Evolutionary conservation across 2,888 invertebrate species (phyloP).

Genomic region (Metellina segmentata): DNA sequence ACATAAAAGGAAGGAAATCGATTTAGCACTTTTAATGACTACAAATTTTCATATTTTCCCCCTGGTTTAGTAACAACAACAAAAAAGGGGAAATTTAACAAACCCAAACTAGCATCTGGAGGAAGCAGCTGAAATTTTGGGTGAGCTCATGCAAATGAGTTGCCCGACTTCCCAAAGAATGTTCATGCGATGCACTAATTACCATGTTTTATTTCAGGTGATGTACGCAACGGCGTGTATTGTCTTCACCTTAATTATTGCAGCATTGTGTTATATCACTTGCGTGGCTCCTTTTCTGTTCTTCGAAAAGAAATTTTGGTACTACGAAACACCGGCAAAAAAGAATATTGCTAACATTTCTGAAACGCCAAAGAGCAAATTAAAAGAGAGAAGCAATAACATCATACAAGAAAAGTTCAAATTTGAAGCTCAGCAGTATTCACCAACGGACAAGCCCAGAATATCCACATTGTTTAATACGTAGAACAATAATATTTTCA

Average conservation of each 20-base stretch:
- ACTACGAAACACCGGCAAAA: background rate
- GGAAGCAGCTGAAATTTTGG: no score
- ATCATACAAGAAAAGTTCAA: slow-evolving; percentile 7
- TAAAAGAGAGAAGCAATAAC: slow-evolving; percentile 6
- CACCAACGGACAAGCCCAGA: background rate
- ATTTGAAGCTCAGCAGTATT: background rate
- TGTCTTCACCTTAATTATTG: slow-evolving; percentile 52
- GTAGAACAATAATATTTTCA: background rate
- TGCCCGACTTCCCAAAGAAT: no score
- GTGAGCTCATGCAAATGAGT: no score
- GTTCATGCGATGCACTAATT: background rate
- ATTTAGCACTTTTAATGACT: no score
- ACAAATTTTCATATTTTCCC: no score
- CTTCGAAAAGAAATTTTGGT: slow-evolving; percentile 61
- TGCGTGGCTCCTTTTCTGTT: slow-evolving; percentile 51
- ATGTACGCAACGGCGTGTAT: slow-evolving; percentile 71
- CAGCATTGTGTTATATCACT: slow-evolving; percentile 49
- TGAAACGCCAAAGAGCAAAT: background rate
- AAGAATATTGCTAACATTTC: background rate
- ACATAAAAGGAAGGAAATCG: no score
- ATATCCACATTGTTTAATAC: background rate
- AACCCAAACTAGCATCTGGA: background rate
- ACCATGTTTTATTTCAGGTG: slow-evolving; percentile 33
- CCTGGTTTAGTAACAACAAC: background rate
- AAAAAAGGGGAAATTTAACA: background rate